phyloP scores from a whole-genome alignment of 2,797 vertebrate genomes.

The Gouania willdenowi region DNA sequence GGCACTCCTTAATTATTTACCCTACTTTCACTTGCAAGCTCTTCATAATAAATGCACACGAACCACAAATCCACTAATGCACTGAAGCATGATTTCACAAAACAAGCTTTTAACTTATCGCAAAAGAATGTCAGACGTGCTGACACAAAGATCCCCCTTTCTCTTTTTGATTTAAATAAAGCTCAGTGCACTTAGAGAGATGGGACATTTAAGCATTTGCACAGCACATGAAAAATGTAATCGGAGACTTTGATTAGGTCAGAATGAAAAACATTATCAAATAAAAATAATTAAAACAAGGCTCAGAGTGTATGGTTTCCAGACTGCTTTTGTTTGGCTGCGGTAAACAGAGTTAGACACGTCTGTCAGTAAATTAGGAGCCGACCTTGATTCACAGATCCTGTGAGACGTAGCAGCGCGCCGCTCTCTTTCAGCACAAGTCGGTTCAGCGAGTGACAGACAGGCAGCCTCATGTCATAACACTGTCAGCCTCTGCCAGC shows the following conservation, averaged over 20 bases:
- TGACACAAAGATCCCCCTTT: conserved; percentile 50
- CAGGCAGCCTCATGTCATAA: conserved; percentile 63
- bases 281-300: conserved; percentile 59
- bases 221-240: conserved; percentile 49
- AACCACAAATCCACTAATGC: conserved; percentile 46
- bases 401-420: conserved; percentile 55
- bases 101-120: conserved; percentile 54
- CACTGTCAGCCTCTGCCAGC: conserved; percentile 52
- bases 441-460: conserved; percentile 59
- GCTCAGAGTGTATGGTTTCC: conserved; percentile 39
- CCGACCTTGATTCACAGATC: conserved; percentile 50
- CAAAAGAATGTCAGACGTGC: conserved; percentile 63
- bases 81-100: conserved; percentile 55
- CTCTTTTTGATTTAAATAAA: conserved; percentile 50
- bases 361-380: conserved; percentile 62
- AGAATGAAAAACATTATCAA: conserved; percentile 59
- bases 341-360: conserved; percentile 59
- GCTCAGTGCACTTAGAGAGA: conserved; percentile 31
- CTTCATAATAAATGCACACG: conserved; percentile 46
- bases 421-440: conserved; percentile 63
- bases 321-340: conserved; percentile 60
- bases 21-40: conserved; percentile 42
- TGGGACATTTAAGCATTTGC: conserved; percentile 36
- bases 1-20: conserved; percentile 59
- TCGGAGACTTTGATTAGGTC: conserved; percentile 45